phyloP scores from a whole-genome alignment of 2,797 vertebrate genomes.

The Gephyroberyx darwinii region DNA sequence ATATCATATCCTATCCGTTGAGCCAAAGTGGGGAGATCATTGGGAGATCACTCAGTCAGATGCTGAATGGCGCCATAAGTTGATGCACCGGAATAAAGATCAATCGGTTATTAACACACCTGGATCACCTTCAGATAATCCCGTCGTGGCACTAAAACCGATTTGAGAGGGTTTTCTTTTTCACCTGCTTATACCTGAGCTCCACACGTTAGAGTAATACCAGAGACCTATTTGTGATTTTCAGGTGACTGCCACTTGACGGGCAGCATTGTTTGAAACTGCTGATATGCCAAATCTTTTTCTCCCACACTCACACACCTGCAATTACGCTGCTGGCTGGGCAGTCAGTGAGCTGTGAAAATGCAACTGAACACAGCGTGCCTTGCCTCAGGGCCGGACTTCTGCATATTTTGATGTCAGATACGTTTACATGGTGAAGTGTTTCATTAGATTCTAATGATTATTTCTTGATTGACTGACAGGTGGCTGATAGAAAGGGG shows the following conservation, averaged over 20 bases:
- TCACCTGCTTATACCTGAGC: constrained; percentile 40
- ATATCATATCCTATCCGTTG: background rate
- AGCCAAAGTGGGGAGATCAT: background rate
- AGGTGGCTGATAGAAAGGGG: constrained; percentile 70
- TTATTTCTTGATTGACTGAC: constrained; percentile 80
- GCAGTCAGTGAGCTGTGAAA: constrained; percentile 77
- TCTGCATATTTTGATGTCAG: constrained; percentile 86
- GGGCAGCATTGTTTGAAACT: constrained; percentile 76
- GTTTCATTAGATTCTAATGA: constrained; percentile 82
- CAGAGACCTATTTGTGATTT: constrained; percentile 49
- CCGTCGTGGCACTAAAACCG: constrained; percentile 10
- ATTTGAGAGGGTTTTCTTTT: constrained; percentile 35
- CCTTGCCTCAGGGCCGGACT: constrained; percentile 62
- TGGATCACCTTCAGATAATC: constrained; percentile 11
- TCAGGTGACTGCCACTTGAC: constrained; percentile 69
- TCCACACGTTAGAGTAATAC: constrained; percentile 56
- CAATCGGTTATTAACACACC: background rate
- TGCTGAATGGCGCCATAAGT: background rate
- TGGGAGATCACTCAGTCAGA: background rate
- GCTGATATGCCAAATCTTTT: constrained; percentile 68
- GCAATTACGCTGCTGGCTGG: constrained; percentile 70
- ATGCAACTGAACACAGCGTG: constrained; percentile 66
- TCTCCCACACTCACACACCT: constrained; percentile 69
- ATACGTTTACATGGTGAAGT: constrained; percentile 67
- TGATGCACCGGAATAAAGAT: background rate